Conservation (phyloP, 2,888 invertebrate genomes). For the Philaethria dido region DNA sequence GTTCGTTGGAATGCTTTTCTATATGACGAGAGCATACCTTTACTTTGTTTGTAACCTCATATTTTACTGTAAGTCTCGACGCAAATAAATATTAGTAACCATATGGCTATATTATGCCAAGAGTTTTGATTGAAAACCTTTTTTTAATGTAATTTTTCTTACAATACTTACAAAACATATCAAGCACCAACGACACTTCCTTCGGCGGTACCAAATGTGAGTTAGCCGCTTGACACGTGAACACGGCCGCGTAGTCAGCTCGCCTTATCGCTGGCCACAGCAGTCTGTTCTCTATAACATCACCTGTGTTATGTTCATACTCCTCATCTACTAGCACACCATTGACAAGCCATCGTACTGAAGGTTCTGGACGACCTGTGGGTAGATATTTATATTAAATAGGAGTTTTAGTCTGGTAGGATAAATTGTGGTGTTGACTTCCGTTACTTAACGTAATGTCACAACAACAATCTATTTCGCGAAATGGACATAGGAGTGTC, state of each 20-base stretch:
- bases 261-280: conserved; percentile 89
- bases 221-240: conserved; percentile 94
- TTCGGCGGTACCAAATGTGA: conserved; percentile 92
- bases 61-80: too few species aligned
- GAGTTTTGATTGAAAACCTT: too few species aligned
- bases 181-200: conserved; percentile 89
- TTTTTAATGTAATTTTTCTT: neutral
- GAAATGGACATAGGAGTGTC: too few species aligned
- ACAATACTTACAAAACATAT: conserved; percentile 90
- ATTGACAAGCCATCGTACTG: conserved; percentile 92
- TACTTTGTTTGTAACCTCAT: too few species aligned
- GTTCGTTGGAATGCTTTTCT: too few species aligned
- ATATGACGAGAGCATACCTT: too few species aligned
- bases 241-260: conserved; percentile 92
- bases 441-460: too few species aligned
- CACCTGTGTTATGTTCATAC: conserved; percentile 92
- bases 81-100: too few species aligned
- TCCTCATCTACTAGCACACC: conserved; percentile 91
- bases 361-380: conserved; percentile 90
- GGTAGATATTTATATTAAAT: neutral
- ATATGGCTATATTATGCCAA: too few species aligned
- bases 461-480: too few species aligned
- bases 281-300: conserved; percentile 93
- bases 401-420: too few species aligned
- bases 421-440: too few species aligned